Evolutionary conservation across 2,888 invertebrate species (phyloP).

Genomic region (Philopedon plagiatum): DNA sequence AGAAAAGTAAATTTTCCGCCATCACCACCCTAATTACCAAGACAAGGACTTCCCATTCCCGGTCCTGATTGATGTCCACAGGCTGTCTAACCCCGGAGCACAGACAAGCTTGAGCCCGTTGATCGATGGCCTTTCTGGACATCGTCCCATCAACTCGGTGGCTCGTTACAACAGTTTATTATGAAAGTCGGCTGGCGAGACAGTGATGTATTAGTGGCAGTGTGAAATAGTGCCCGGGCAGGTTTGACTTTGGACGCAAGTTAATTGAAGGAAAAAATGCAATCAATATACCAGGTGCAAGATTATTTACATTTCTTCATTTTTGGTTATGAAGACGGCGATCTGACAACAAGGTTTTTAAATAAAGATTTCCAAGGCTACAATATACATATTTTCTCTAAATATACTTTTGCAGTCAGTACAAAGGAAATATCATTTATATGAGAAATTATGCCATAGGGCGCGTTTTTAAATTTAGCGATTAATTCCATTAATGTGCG

Average conservation of each 20-base stretch:
- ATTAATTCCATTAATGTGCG: too few species aligned
- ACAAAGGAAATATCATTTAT: too few species aligned
- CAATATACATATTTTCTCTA: too few species aligned
- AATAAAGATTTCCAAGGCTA: too few species aligned
- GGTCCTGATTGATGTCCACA: constrained; percentile 20
- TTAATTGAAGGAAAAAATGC: constrained; percentile 19
- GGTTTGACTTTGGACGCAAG: constrained; percentile 5
- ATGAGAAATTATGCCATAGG: too few species aligned
- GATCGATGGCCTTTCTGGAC: constrained; percentile 32
- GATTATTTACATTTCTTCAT: not conserved
- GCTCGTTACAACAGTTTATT: constrained; percentile 44
- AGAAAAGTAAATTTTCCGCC: not conserved
- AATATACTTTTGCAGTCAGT: too few species aligned
- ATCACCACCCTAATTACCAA: constrained; percentile 4
- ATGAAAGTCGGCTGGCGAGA: constrained; percentile 30
- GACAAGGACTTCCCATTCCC: constrained; percentile 19
- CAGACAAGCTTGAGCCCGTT: constrained; percentile 27
- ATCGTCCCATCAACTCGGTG: constrained; percentile 26
- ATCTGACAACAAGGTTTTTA: too few species aligned
- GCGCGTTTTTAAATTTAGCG: too few species aligned
- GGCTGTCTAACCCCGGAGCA: constrained; percentile 13
- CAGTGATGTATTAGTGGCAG: constrained; percentile 34
- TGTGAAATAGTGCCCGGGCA: constrained; percentile 19
- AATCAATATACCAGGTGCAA: not conserved
- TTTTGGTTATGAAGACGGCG: not conserved